phyloP scores from a whole-genome alignment of 2,888 invertebrate species.

The Phyto melanocephala region DNA sequence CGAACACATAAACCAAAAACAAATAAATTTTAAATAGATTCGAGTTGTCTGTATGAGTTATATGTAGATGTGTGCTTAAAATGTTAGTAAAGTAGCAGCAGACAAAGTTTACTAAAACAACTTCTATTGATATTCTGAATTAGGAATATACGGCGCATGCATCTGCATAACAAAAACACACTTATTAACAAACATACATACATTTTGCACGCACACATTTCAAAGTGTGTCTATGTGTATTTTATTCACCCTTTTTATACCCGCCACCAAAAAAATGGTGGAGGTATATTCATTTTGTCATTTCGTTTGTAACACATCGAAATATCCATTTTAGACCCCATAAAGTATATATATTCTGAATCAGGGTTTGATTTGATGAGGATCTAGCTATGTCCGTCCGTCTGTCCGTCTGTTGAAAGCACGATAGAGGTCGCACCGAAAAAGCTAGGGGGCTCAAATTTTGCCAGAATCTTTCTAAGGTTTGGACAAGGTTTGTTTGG shows the following conservation, averaged over 20 bases:
- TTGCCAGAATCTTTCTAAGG: too few relatives aligned
- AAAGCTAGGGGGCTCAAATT: too few relatives aligned
- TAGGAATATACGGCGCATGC: constrained; percentile 40
- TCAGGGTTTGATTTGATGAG: too few relatives aligned
- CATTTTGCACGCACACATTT: background rate
- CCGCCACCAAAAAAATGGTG: too few relatives aligned
- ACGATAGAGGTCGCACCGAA: too few relatives aligned
- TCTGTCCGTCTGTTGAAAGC: too few relatives aligned
- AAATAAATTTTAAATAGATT: background rate
- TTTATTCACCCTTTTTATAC: constrained; percentile 29
- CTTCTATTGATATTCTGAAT: constrained; percentile 3
- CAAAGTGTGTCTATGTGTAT: background rate
- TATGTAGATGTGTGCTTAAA: background rate
- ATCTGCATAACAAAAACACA: constrained; percentile 20
- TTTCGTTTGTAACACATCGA: too few relatives aligned
- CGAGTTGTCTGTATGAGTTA: background rate
- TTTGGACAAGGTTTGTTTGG: too few relatives aligned
- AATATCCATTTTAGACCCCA: too few relatives aligned
- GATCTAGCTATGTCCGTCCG: too few relatives aligned
- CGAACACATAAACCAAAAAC: constrained; percentile 7
- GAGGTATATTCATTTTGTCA: too few relatives aligned
- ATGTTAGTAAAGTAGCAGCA: constrained; percentile 3
- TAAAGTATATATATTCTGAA: too few relatives aligned
- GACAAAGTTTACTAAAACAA: constrained; percentile 16
- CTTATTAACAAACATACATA: background rate